phyloP scores from a whole-genome alignment of 2,797 vertebrate species.

The Bufotes viridis region DNA sequence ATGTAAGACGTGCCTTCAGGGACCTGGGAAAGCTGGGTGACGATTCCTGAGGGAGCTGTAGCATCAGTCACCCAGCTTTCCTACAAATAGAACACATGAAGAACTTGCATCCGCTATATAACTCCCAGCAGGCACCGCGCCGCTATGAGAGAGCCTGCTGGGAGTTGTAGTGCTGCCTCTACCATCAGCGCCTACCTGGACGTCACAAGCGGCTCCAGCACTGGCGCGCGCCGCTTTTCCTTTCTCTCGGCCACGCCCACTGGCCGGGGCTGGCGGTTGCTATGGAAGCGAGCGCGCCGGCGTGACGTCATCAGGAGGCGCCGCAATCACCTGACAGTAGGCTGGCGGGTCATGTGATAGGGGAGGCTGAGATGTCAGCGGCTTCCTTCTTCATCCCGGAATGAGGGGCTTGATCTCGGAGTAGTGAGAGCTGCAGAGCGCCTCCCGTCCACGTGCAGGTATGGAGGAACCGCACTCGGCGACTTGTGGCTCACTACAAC shows the following conservation, averaged over 20 bases:
- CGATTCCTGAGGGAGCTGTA: no score
- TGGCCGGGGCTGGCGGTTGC: not conserved
- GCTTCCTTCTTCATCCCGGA: not conserved
- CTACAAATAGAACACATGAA: no score
- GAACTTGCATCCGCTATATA: no score
- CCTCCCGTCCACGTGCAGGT: not conserved
- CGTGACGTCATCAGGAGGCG: not conserved
- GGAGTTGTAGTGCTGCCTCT: not conserved
- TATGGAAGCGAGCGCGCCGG: not conserved
- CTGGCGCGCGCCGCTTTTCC: not conserved
- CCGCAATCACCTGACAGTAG: conserved; percentile 12
- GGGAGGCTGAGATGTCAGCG: not conserved
- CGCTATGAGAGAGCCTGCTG: not conserved
- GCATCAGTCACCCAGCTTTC: no score
- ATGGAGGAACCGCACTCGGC: not conserved
- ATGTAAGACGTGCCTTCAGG: no score
- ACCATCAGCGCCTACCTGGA: not conserved
- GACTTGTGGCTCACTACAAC: not conserved
- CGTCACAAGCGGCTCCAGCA: not conserved
- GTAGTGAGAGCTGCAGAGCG: not conserved
- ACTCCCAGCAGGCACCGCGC: no score
- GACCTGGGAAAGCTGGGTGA: no score
- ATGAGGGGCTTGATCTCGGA: not conserved
- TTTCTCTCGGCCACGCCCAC: not conserved
- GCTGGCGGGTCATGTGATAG: conserved; percentile 41